Evolutionary conservation across 2,113 vertebrate species (phyloP).

Genomic region (Petaurus breviceps): DNA sequence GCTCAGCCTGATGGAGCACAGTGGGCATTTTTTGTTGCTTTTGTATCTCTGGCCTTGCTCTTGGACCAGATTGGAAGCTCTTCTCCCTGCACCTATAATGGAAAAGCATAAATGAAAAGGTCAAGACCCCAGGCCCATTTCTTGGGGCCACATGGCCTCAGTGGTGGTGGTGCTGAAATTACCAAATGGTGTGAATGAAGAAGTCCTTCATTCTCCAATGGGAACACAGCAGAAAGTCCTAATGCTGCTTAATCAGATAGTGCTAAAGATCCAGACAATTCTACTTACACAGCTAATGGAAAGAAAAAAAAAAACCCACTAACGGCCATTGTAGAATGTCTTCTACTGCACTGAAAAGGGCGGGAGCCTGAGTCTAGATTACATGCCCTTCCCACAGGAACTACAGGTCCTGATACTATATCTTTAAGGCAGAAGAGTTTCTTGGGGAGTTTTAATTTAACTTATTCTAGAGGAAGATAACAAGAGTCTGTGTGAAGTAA

Average conservation of each 20-base stretch:
- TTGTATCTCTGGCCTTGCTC: neutral
- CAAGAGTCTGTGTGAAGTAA: neutral
- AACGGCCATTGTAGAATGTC: neutral
- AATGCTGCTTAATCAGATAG: neutral
- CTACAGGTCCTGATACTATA: neutral
- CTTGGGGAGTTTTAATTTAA: neutral
- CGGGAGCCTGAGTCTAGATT: neutral
- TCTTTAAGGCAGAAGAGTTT: neutral
- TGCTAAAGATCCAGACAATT: neutral
- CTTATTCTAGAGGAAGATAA: neutral
- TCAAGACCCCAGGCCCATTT: neutral
- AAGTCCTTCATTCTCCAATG: neutral
- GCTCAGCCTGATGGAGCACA: neutral
- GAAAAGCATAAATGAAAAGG: neutral
- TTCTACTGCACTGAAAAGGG: neutral
- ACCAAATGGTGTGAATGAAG: neutral
- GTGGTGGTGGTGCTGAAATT: neutral
- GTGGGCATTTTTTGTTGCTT: neutral
- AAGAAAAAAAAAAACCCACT: neutral
- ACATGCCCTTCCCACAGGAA: neutral
- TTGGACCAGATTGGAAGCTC: neutral
- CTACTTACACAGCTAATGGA: neutral
- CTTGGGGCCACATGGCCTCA: neutral
- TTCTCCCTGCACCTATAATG: neutral
- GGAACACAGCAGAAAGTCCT: neutral